These are phyloP conservation scores for Cepaea nemoralis DNA, from an alignment of 1,140 invertebrate genomes.

Conservation along the genomic window DNA sequence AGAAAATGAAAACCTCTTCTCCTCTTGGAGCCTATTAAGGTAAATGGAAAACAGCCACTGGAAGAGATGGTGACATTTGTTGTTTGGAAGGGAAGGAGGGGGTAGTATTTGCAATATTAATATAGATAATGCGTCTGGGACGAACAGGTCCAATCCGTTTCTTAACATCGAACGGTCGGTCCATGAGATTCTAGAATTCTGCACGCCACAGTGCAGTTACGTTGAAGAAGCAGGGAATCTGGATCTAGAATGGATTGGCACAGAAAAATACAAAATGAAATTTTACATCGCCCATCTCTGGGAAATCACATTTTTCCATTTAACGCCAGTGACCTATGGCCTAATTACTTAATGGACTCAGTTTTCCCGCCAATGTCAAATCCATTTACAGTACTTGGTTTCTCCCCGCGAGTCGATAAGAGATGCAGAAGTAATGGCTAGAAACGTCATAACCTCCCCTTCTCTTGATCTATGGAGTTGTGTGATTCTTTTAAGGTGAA, in stretches of 20 bases:
- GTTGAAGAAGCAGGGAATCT: neutral
- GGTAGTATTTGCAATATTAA: constrained; percentile 55
- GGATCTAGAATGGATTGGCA: neutral
- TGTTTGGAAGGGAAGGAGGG: constrained; percentile 36
- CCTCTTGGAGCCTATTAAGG: constrained; percentile 42
- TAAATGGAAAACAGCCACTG: constrained; percentile 46
- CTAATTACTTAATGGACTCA: constrained; percentile 27
- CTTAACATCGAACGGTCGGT: neutral
- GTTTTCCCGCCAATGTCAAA: neutral
- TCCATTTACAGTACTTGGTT: constrained; percentile 8
- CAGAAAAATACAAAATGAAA: neutral
- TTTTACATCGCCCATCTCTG: neutral
- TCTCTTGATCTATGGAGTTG: too few relatives aligned
- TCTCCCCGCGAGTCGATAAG: neutral
- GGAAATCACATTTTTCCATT: neutral
- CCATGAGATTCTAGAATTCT: neutral
- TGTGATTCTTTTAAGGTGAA: too few relatives aligned
- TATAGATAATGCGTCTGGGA: constrained; percentile 53
- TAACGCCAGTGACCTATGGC: constrained; percentile 3
- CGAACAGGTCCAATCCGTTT: neutral
- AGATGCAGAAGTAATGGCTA: neutral
- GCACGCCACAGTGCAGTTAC: neutral
- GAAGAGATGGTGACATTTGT: constrained; percentile 45
- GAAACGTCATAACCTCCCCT: too few relatives aligned
- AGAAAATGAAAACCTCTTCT: constrained; percentile 15